These are phyloP conservation scores for Oriolus oriolus DNA, from an alignment of 2,113 vertebrate genomes.

Conservation along the genomic window DNA sequence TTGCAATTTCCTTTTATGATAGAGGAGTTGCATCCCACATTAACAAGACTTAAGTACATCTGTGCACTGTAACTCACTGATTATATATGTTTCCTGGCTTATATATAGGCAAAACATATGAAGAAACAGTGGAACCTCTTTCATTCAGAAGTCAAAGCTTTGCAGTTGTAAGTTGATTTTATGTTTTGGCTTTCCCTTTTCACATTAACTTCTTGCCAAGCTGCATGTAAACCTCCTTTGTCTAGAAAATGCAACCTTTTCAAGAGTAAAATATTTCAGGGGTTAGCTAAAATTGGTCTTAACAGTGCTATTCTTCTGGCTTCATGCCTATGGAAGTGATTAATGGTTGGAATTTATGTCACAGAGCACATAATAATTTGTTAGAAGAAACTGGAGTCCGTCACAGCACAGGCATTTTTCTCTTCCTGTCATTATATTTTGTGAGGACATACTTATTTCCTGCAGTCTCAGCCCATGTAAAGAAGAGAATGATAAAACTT, in stretches of 20 bases:
- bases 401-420: slow-evolving; percentile 56
- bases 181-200: slow-evolving; percentile 26
- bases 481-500: slow-evolving; percentile 59
- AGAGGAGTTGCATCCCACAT: background rate
- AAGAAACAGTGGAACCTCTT: slow-evolving; percentile 72
- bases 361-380: slow-evolving; percentile 58
- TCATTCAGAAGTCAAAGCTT: slow-evolving; percentile 74
- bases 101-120: slow-evolving; percentile 36
- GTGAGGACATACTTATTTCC: slow-evolving; percentile 48
- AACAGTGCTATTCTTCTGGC: slow-evolving; percentile 44
- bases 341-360: slow-evolving; percentile 62
- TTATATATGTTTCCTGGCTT: slow-evolving; percentile 25
- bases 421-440: slow-evolving; percentile 61
- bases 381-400: slow-evolving; percentile 58
- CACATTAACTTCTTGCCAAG: slow-evolving; percentile 31
- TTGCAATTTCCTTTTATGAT: background rate
- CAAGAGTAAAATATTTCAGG: slow-evolving; percentile 13
- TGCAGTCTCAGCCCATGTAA: slow-evolving; percentile 42
- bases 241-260: slow-evolving; percentile 19
- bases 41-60: background rate
- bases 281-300: background rate
- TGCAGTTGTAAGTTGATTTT: slow-evolving; percentile 72
- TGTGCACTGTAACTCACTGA: background rate
- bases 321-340: slow-evolving; percentile 47
- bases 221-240: slow-evolving; percentile 49